Percentiles rank a stretch among this genome's conserved stretches.
phyloP scores from a whole-genome alignment of 2,113 vertebrate species.

The Crotalus horridus region DNA sequence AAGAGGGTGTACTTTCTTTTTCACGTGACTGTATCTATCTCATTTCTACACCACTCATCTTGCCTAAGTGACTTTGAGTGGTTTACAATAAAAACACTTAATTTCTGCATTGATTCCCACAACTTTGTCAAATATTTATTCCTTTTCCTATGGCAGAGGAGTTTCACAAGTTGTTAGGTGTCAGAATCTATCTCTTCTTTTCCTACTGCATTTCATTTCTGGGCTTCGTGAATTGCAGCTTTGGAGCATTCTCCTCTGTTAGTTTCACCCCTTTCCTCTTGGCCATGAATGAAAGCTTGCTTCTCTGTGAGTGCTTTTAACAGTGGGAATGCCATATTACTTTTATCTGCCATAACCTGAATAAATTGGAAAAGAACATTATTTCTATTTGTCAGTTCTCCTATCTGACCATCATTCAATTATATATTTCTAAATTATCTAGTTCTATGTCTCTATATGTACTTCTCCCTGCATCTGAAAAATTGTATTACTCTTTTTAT shows the following conservation, averaged over 20 bases:
- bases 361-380: background rate
- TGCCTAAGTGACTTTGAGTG: background rate
- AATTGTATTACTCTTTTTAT: background rate
- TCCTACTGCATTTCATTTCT: background rate
- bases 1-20: no score
- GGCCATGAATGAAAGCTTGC: background rate
- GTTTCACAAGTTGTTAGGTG: background rate
- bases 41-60: background rate
- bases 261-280: background rate
- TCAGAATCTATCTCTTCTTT: background rate
- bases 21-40: no score
- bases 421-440: background rate
- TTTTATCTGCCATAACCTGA: background rate
- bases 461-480: background rate
- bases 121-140: background rate
- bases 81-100: background rate
- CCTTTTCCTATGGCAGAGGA: background rate
- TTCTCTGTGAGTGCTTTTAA: background rate
- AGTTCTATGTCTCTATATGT: background rate
- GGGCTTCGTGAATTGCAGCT: background rate
- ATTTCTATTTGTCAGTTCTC: background rate
- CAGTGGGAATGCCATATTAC: background rate
- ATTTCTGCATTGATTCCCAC: background rate
- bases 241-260: background rate
- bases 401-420: background rate